Conservation (phyloP, 2,113 vertebrate genomes). For the Rhineura floridana region DNA sequence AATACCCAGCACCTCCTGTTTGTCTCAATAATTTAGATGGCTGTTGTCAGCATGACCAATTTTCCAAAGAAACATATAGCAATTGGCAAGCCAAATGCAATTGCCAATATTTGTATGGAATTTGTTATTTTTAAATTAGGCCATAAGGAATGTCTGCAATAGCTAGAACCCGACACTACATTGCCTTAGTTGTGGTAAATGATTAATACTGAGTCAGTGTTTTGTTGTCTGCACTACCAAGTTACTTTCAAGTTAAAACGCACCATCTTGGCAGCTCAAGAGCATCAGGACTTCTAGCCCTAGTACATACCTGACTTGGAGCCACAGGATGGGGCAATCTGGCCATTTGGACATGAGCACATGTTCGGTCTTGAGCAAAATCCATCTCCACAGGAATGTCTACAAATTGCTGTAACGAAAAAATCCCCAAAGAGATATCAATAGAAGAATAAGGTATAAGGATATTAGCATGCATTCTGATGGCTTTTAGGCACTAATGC, state of each 20-base stretch:
- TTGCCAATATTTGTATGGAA: conserved; percentile 17
- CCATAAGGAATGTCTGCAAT: conserved; percentile 18
- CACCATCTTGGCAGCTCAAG: conserved; percentile 21
- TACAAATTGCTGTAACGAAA: conserved; percentile 89
- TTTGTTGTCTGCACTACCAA: conserved; percentile 44
- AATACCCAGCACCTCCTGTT: neutral
- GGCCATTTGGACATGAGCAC: conserved; percentile 96
- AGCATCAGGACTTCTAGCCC: conserved; percentile 33
- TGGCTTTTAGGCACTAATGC: neutral
- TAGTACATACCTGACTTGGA: conserved; percentile 93
- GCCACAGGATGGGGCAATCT: conserved; percentile 93
- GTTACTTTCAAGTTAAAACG: conserved; percentile 20
- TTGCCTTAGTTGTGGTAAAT: conserved; percentile 53
- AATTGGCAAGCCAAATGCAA: conserved; percentile 33
- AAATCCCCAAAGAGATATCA: conserved; percentile 4
- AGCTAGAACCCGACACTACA: conserved; percentile 38
- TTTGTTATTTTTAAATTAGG: conserved; percentile 37
- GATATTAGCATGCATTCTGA: neutral
- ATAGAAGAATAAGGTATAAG: neutral
- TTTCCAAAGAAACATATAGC: conserved; percentile 27
- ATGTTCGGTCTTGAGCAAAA: conserved; percentile 99
- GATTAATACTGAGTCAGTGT: conserved; percentile 34
- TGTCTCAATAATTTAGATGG: neutral
- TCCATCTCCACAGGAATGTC: conserved; percentile 97
- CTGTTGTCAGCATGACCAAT: neutral